These are phyloP conservation scores for Seira musarum DNA, from an alignment of 2,888 invertebrate genomes.

Conservation along the genomic window DNA sequence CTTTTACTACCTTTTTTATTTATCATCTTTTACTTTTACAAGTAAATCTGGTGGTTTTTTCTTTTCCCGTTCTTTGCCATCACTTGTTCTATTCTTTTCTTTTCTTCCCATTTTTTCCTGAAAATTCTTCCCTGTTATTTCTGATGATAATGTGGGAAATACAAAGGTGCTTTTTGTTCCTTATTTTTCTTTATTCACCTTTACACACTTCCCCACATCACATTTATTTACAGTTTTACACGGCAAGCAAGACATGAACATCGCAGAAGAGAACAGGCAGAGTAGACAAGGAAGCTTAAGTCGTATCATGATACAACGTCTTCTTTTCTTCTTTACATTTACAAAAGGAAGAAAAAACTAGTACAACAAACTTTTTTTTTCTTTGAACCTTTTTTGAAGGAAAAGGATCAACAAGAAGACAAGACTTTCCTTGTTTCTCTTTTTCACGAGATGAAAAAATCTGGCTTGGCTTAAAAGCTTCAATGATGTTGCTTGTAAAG, in stretches of 20 bases:
- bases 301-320: constrained; percentile 12
- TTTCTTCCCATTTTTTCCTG: background rate
- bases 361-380: constrained; percentile 34
- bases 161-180: constrained; percentile 38
- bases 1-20: background rate
- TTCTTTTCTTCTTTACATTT: constrained; percentile 32
- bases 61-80: constrained; percentile 24
- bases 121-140: constrained; percentile 1
- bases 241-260: background rate
- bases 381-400: constrained; percentile 43
- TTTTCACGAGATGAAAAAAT: constrained; percentile 49
- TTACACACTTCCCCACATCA: constrained; percentile 4
- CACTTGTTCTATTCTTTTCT: background rate
- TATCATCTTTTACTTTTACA: constrained; percentile 5
- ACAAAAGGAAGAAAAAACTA: constrained; percentile 11
- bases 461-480: constrained; percentile 60
- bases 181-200: constrained; percentile 4
- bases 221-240: constrained; percentile 9
- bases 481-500: constrained; percentile 53
- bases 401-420: constrained; percentile 56
- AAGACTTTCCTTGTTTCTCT: constrained; percentile 49
- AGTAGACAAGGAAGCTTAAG: constrained; percentile 3
- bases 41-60: background rate
- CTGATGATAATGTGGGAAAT: constrained; percentile 31
- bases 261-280: background rate